Evolutionary conservation across 2,888 invertebrate genomes (phyloP), one percentile per base, ranked within the genome.

Genomic region (Leucania comma): DNA sequence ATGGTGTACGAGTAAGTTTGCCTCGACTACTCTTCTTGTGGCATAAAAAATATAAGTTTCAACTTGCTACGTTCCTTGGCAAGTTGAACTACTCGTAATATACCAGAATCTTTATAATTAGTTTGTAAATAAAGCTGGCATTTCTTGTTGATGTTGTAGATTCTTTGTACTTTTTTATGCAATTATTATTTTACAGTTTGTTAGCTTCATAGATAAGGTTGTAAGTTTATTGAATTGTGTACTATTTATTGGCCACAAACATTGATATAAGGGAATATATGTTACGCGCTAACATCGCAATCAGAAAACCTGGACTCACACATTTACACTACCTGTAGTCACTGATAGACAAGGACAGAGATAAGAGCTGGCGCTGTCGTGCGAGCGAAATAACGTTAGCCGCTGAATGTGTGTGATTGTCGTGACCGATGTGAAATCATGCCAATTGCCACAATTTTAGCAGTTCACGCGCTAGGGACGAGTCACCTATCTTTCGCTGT

Each of bases 31-130:
- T 54, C 22, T 20, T 8, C 22, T 59, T 32, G 24, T 4, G n/a
- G n/a, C 5, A 70, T 66, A 54, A 56, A 67, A 42, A 61, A 58
- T 46, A 22, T 62, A 68, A 68, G 14, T 38, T 54, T 17, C n/a
- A 32, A 58, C 58, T 24, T 38, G 54, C 38, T 32, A 10, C 53
- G 54, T 46, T 48, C 14, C 22, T 29, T 38, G 20, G 24, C 5
- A 29, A 60, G 65, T 70, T 68, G 9, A 22, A 69, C 57, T 29
- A 29, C 29, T 29, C 29, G 29, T 58, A 58, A 70, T 71, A 62
- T 59, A 51, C 56, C 50, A 26, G 14, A 53, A 38, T 59, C 57
- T 38, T 83, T 81, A 57, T 80, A 83, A 83, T 81, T 71, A 83
- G 73, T 81, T 83, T 50, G 58, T 54, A 57, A 79, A 72, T 68